A percentile compares a stretch with the other conserved stretches of the same genome.
Conservation (phyloP, 2,797 vertebrate genomes). For the Halcyon leucocephala region DNA sequence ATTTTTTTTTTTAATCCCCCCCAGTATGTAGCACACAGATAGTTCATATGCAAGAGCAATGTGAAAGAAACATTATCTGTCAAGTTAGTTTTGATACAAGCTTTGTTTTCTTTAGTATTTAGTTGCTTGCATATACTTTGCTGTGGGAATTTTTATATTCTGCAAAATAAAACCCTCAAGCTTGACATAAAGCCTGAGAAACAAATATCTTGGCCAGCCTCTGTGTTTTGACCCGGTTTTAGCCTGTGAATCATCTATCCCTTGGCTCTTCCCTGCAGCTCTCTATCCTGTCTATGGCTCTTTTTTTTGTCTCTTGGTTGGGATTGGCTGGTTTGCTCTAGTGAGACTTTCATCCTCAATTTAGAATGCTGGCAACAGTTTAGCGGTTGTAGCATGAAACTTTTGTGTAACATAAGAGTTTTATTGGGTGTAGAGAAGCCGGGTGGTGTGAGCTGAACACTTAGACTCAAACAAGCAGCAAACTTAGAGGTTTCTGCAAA, state of each 20-base stretch:
- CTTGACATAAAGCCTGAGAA: slow-evolving; percentile 20
- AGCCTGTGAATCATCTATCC: slow-evolving; percentile 14
- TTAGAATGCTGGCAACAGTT: neutral
- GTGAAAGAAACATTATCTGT: neutral
- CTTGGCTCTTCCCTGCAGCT: neutral
- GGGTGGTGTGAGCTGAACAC: neutral
- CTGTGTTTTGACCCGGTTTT: slow-evolving; percentile 22
- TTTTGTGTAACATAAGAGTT: neutral
- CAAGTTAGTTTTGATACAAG: neutral
- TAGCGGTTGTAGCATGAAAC: neutral
- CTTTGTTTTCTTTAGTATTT: neutral
- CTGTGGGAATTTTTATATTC: neutral
- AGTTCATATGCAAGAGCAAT: neutral
- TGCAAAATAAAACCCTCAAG: neutral
- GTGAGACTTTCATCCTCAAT: neutral
- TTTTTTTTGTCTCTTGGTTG: neutral
- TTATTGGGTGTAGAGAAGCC: neutral
- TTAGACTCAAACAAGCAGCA: neutral
- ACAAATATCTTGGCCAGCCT: neutral
- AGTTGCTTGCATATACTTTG: neutral
- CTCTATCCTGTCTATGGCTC: neutral
- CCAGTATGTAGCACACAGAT: neutral
- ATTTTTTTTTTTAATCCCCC: neutral
- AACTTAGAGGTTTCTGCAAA: neutral
- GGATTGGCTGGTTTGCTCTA: neutral